phyloP scores from a whole-genome alignment of 1,140 invertebrate species.

The Propsilocerus akamusi region DNA sequence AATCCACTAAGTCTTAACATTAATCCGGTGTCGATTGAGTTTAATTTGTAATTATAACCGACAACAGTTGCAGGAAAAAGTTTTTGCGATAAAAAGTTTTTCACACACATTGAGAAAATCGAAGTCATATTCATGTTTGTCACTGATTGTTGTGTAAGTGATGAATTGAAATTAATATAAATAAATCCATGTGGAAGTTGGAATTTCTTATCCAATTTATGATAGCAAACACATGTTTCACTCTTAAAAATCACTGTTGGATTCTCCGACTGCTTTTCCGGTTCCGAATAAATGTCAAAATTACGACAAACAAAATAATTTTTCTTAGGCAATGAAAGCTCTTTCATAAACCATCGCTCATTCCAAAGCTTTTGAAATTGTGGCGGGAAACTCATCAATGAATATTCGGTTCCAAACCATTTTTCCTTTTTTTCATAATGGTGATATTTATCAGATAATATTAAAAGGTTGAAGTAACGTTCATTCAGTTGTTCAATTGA shows the following conservation, averaged over 20 bases:
- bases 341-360: neutral
- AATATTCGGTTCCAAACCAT: neutral
- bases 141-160: constrained; percentile 33
- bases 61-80: neutral
- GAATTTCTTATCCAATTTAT: constrained; percentile 63
- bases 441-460: constrained; percentile 36
- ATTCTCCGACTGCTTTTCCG: neutral
- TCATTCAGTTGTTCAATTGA: constrained; percentile 46
- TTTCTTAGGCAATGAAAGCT: neutral
- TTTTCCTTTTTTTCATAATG: constrained; percentile 42
- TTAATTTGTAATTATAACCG: neutral
- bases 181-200: constrained; percentile 52
- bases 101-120: neutral
- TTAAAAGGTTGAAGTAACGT: constrained; percentile 54
- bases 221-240: constrained; percentile 50
- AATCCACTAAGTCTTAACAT: neutral
- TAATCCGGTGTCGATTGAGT: neutral
- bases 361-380: neutral
- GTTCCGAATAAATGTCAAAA: neutral
- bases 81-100: neutral
- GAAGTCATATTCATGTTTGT: constrained; percentile 18
- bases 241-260: constrained; percentile 32
- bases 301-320: neutral
- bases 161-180: constrained; percentile 46
- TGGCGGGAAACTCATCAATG: neutral